Conservation (phyloP, 2,888 invertebrate species). For the Alitta virens region DNA sequence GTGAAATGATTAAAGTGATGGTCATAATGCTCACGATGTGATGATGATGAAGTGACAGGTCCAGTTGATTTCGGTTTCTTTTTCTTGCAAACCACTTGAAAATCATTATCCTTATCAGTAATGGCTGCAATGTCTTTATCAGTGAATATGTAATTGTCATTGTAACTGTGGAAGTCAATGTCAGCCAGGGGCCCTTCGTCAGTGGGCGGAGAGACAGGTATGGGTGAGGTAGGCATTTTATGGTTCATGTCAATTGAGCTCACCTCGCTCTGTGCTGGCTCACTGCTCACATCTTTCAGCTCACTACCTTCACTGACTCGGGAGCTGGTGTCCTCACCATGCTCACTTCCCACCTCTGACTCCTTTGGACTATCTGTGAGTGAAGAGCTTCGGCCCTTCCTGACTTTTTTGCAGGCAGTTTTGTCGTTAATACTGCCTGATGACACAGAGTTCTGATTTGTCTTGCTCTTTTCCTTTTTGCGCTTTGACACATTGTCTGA, state of each 20-base stretch:
- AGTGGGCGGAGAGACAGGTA: no score
- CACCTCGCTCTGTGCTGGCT: background rate
- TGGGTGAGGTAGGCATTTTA: no score
- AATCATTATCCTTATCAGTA: constrained; percentile 36
- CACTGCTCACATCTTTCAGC: background rate
- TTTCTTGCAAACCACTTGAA: constrained; percentile 39
- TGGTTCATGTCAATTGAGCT: no score
- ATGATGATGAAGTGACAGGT: background rate
- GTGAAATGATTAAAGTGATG: background rate
- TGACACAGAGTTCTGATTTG: background rate
- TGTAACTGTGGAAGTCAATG: no score
- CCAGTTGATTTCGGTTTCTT: background rate
- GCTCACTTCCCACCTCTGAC: constrained; percentile 1
- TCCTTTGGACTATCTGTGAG: background rate
- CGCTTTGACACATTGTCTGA: constrained; percentile 30
- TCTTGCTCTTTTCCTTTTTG: constrained; percentile 30
- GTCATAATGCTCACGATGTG: background rate
- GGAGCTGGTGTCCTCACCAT: constrained; percentile 12
- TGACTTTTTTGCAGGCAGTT: background rate
- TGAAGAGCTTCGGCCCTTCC: background rate
- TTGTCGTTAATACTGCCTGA: background rate
- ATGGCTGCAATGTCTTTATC: constrained; percentile 34
- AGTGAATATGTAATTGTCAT: constrained; percentile 37
- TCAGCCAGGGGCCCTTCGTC: no score
- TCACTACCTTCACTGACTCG: constrained; percentile 9